phyloP scores from a whole-genome alignment of 2,797 vertebrate genomes.

The Benthosema pterotum region DNA sequence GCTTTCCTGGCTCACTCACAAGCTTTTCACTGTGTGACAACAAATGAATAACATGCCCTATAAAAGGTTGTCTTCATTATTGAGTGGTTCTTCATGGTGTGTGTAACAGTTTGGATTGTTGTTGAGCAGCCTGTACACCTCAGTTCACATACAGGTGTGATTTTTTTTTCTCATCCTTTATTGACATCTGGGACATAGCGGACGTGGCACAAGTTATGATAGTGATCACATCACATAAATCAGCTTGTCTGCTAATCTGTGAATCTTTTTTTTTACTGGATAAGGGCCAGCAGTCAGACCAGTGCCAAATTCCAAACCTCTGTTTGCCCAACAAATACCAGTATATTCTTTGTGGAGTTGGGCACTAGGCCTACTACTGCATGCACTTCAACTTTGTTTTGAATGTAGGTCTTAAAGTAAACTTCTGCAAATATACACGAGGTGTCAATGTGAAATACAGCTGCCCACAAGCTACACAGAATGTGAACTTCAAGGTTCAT shows the following conservation, averaged over 20 bases:
- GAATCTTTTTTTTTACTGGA: conserved; percentile 48
- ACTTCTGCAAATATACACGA: no score
- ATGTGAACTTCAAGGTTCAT: no score
- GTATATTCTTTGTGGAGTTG: conserved; percentile 19
- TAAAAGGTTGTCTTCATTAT: no score
- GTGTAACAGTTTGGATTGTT: no score
- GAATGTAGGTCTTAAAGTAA: no score
- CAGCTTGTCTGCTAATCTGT: conserved; percentile 3
- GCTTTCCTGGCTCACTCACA: neutral
- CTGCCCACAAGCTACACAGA: no score
- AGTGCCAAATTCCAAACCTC: conserved; percentile 59
- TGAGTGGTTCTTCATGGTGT: no score
- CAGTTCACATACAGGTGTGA: no score
- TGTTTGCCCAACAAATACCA: conserved; percentile 53
- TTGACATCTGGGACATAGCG: neutral
- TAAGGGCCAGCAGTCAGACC: conserved; percentile 49
- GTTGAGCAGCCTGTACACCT: no score
- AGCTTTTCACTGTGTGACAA: neutral
- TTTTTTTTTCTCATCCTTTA: neutral
- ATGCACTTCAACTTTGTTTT: conserved; percentile 9
- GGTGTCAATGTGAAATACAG: no score
- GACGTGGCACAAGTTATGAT: neutral
- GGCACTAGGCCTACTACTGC: conserved; percentile 6
- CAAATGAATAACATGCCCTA: no score
- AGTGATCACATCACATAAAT: neutral